These are phyloP conservation scores for Sardina pilchardus DNA, from an alignment of 2,113 vertebrate species.

Conservation along the genomic window DNA sequence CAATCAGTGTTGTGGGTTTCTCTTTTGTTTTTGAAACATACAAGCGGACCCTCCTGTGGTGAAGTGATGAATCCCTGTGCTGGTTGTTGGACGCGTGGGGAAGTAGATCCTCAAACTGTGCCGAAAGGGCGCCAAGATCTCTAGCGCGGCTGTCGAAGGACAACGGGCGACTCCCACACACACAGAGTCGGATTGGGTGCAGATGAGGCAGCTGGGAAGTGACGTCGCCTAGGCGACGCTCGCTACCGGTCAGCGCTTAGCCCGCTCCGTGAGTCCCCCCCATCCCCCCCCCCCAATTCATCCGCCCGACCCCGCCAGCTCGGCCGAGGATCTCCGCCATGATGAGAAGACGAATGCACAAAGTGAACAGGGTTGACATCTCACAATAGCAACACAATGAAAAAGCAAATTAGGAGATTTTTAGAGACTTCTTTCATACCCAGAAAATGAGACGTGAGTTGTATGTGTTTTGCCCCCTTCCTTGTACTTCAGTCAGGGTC, in stretches of 20 bases:
- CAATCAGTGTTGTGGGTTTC: conserved; percentile 34
- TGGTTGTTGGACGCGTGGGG: background rate
- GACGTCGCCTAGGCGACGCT: background rate
- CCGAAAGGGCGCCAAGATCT: background rate
- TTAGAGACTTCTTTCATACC: conserved; percentile 41
- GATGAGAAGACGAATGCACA: conserved; percentile 8
- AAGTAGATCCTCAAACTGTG: background rate
- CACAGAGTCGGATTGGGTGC: background rate
- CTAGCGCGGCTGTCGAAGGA: background rate
- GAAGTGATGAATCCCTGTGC: background rate
- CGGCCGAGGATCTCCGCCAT: background rate
- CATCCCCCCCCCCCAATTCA: background rate
- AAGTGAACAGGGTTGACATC: conserved; percentile 43
- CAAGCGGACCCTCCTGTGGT: conserved; percentile 38
- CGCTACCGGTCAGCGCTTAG: background rate
- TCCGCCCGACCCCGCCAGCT: background rate
- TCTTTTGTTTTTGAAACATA: conserved; percentile 40
- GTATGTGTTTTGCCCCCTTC: conserved; percentile 20
- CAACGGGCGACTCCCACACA: background rate
- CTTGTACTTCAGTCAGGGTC: conserved; percentile 25
- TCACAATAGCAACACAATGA: conserved; percentile 35
- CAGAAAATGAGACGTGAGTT: conserved; percentile 40
- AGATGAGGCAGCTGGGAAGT: background rate
- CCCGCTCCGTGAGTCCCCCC: background rate
- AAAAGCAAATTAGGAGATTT: conserved; percentile 29